phyloP scores from a whole-genome alignment of 2,113 vertebrate species.

The Notothenia rossii region DNA sequence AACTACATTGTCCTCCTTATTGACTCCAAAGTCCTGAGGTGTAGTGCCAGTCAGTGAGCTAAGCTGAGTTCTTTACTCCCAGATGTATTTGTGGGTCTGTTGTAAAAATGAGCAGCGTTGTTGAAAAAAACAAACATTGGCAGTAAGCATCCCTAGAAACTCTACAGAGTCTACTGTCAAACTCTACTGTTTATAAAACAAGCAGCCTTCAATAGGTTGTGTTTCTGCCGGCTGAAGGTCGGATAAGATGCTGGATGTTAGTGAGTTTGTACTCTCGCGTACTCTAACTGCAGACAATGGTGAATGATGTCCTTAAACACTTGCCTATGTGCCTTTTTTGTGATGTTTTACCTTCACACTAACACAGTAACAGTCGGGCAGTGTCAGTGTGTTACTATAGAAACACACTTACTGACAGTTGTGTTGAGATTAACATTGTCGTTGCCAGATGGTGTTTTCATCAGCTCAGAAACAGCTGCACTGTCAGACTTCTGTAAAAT shows the following conservation, averaged over 20 bases:
- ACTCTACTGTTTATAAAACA: not conserved
- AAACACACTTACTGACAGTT: no score
- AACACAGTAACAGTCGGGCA: no score
- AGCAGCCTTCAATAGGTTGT: constrained; percentile 10
- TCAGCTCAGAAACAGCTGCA: constrained; percentile 53
- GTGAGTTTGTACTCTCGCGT: not conserved
- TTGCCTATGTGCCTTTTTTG: no score
- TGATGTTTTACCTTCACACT: no score
- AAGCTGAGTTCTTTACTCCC: not conserved
- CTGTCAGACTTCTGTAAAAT: constrained; percentile 38
- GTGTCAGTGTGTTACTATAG: no score
- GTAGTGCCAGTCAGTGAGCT: not conserved
- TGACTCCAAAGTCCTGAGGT: not conserved
- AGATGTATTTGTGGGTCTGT: not conserved
- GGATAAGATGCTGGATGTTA: constrained; percentile 7
- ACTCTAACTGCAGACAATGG: no score
- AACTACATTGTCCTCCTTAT: not conserved
- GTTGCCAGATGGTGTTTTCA: constrained; percentile 54
- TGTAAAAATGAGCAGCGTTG: constrained; percentile 3
- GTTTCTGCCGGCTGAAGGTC: constrained; percentile 4
- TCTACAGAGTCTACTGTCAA: not conserved
- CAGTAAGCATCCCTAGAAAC: not conserved
- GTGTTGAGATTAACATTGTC: not conserved
- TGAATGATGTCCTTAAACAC: no score
- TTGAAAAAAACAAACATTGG: not conserved